A percentile compares a stretch with the other conserved stretches of the same genome.
phyloP scores from a whole-genome alignment of 2,797 vertebrate species.

The Pantherophis alleghaniensis region DNA sequence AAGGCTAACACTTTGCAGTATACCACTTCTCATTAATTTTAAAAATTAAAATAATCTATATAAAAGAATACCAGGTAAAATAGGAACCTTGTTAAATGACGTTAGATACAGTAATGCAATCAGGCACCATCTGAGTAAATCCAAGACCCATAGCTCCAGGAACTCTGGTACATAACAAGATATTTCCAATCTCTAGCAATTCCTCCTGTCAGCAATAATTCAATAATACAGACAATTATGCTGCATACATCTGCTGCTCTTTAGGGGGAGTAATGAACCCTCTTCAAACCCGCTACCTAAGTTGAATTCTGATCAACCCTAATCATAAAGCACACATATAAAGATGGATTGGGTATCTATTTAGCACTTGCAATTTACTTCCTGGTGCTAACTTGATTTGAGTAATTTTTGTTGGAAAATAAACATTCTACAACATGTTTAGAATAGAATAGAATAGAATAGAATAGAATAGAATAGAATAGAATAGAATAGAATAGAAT shows the following conservation, averaged over 20 bases:
- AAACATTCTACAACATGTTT: neutral
- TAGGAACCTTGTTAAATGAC: neutral
- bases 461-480: too few species aligned
- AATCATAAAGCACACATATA: neutral
- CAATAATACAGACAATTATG: constrained; percentile 6
- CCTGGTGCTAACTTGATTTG: neutral
- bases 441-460: too few species aligned
- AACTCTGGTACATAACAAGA: neutral
- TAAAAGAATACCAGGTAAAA: neutral
- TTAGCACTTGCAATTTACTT: neutral
- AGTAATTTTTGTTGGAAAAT: neutral
- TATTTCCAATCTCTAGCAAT: neutral
- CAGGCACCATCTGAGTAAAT: neutral
- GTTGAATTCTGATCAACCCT: neutral
- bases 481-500: too few species aligned
- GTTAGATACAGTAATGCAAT: neutral
- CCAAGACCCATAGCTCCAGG: neutral
- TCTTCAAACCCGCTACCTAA: neutral
- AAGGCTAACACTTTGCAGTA: neutral
- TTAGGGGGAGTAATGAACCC: neutral
- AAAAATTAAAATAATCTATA: neutral
- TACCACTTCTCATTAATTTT: neutral
- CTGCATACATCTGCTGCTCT: neutral
- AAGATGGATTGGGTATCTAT: neutral
- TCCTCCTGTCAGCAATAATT: constrained; percentile 1